Evolutionary conservation across 1,140 invertebrate genomes (phyloP).

Genomic region (Caenorhabditis brenneri): DNA sequence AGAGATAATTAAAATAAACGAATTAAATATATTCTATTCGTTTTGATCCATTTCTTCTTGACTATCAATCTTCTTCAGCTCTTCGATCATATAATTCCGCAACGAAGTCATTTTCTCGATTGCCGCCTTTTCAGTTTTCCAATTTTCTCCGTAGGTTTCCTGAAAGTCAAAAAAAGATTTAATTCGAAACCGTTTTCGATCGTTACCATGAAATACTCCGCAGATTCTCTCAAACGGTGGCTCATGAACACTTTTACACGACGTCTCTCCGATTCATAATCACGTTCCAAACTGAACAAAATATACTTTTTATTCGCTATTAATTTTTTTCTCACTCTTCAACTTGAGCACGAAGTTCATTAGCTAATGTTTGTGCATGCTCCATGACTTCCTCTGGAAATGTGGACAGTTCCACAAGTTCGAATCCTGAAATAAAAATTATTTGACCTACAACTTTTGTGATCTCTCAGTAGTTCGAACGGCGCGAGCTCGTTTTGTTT

Average conservation of each 20-base stretch:
- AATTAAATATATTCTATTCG: not conserved
- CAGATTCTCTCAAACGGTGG: not conserved
- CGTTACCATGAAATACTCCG: conserved; percentile 14
- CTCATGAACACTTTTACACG: not conserved
- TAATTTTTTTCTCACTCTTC: conserved; percentile 20
- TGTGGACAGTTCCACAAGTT: conserved; percentile 54
- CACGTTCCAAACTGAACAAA: not conserved
- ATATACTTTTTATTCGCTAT: not conserved
- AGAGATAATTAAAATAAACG: not conserved
- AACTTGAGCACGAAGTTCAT: not conserved
- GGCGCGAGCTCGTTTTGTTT: too few relatives aligned
- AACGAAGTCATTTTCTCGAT: not conserved
- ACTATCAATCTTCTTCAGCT: not conserved
- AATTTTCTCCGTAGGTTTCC: not conserved
- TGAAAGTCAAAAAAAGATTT: not conserved
- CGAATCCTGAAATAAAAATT: conserved; percentile 54
- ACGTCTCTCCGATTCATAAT: not conserved
- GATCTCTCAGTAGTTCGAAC: not conserved
- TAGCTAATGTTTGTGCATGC: conserved; percentile 46
- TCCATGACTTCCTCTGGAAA: conserved; percentile 52
- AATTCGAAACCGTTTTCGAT: not conserved
- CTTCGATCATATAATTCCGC: not conserved
- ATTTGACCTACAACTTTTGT: not conserved
- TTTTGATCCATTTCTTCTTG: not conserved
- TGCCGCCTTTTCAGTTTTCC: not conserved